A percentile compares a stretch with the other conserved stretches of the same genome.
Evolutionary conservation across 2,113 vertebrate species (phyloP).

Genomic region (Psilopsiagon aymara): DNA sequence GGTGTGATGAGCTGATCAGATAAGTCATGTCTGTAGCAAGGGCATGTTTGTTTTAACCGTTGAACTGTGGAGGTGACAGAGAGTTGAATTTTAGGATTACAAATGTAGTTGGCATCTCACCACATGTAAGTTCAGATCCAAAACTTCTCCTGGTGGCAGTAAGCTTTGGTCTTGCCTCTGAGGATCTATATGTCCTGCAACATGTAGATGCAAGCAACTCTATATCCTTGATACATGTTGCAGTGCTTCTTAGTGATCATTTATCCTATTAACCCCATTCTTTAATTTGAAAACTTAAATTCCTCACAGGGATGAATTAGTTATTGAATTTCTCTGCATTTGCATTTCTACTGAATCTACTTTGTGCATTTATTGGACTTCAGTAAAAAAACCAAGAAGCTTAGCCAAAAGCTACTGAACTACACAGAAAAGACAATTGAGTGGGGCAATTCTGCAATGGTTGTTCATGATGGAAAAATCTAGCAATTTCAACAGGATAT

Average conservation of each 20-base stretch:
- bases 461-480: slow-evolving; percentile 33
- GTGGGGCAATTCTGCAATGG: neutral
- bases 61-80: slow-evolving; percentile 23
- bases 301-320: neutral
- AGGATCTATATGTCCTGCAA: neutral
- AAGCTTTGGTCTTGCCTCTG: neutral
- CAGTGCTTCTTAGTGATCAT: neutral
- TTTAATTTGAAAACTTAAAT: neutral
- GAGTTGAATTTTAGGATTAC: slow-evolving; percentile 35
- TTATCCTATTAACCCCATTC: neutral
- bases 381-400: neutral
- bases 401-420: slow-evolving; percentile 1
- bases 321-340: neutral
- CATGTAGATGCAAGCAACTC: neutral
- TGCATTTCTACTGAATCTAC: neutral
- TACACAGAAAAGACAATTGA: slow-evolving; percentile 16
- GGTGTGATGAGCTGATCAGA: neutral
- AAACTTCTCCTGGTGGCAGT: neutral
- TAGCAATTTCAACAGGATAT: neutral
- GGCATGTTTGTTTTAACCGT: slow-evolving; percentile 38
- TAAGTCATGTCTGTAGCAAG: slow-evolving; percentile 2
- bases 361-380: neutral
- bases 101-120: slow-evolving; percentile 9
- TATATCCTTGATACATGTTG: neutral
- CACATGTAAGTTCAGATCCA: slow-evolving; percentile 4